phyloP scores from a whole-genome alignment of 2,888 invertebrate genomes.

The Phasia obesa region DNA sequence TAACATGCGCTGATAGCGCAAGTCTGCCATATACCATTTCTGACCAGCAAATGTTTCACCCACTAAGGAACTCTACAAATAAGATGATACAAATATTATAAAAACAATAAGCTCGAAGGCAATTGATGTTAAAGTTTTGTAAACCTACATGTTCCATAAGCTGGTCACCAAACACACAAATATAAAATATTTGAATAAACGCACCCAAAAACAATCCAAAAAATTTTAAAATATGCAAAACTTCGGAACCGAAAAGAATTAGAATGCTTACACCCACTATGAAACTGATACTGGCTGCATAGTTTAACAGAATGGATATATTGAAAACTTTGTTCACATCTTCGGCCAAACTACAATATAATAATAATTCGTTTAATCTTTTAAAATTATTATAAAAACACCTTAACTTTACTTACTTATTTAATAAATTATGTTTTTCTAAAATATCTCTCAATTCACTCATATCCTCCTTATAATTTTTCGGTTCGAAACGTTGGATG shows the following conservation, averaged over 20 bases:
- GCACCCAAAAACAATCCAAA: constrained; percentile 69
- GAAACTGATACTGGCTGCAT: constrained; percentile 67
- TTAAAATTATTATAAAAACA: background rate
- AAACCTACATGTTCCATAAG: constrained; percentile 70
- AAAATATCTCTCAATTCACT: constrained; percentile 64
- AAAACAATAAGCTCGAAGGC: background rate
- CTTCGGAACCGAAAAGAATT: constrained; percentile 69
- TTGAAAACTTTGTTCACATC: constrained; percentile 72
- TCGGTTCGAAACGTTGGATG: constrained; percentile 68
- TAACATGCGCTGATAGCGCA: constrained; percentile 73
- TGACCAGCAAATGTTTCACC: constrained; percentile 73
- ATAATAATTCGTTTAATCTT: background rate
- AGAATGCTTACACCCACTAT: constrained; percentile 73
- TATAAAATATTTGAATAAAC: constrained; percentile 71
- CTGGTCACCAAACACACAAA: constrained; percentile 71
- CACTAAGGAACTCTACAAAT: constrained; percentile 69
- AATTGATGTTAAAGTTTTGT: background rate
- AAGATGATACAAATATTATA: background rate
- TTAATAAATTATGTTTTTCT: constrained; percentile 69
- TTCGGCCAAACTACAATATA: constrained; percentile 63
- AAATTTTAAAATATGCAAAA: constrained; percentile 72
- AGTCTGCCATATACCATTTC: constrained; percentile 72
- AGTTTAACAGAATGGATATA: constrained; percentile 72
- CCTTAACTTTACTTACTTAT: constrained; percentile 66
- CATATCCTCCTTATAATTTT: constrained; percentile 69